Percentiles rank a stretch among this genome's conserved stretches.
These are phyloP conservation scores for Planococcus citri DNA, from an alignment of 1,140 invertebrate genomes.

Conservation along the genomic window DNA sequence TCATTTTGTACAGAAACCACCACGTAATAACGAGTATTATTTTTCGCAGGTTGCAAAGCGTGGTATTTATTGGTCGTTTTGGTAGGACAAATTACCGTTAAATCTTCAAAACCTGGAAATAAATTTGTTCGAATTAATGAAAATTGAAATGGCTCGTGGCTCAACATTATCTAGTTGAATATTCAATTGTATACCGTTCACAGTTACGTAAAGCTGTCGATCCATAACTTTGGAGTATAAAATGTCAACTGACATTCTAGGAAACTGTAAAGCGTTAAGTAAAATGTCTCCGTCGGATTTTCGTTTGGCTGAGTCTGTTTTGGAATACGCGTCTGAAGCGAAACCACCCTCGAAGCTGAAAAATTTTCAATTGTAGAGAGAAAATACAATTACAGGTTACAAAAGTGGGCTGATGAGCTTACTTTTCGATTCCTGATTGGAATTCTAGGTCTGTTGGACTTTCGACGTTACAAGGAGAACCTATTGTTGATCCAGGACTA, in stretches of 20 bases:
- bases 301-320: conserved; percentile 8
- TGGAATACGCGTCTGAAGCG: conserved; percentile 25
- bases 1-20: conserved; percentile 48
- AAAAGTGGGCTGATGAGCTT: no score
- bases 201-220: conserved; percentile 24
- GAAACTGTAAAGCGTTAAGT: neutral
- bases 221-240: neutral
- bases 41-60: conserved; percentile 49
- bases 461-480: conserved; percentile 22
- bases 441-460: conserved; percentile 27
- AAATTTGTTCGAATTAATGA: no score
- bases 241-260: neutral
- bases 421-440: conserved; percentile 30
- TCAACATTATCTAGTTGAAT: neutral
- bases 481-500: conserved; percentile 38
- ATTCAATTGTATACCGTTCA: conserved; percentile 29
- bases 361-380: conserved; percentile 2
- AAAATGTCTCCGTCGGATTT: conserved; percentile 9
- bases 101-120: conserved; percentile 49
- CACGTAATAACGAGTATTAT: conserved; percentile 52
- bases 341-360: conserved; percentile 34
- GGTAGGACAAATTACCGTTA: conserved; percentile 56
- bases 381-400: neutral
- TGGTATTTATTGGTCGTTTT: conserved; percentile 54
- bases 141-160: neutral